Evolutionary conservation across 2,113 vertebrate species (phyloP).

Genomic region (Hippoglossus stenolepis): DNA sequence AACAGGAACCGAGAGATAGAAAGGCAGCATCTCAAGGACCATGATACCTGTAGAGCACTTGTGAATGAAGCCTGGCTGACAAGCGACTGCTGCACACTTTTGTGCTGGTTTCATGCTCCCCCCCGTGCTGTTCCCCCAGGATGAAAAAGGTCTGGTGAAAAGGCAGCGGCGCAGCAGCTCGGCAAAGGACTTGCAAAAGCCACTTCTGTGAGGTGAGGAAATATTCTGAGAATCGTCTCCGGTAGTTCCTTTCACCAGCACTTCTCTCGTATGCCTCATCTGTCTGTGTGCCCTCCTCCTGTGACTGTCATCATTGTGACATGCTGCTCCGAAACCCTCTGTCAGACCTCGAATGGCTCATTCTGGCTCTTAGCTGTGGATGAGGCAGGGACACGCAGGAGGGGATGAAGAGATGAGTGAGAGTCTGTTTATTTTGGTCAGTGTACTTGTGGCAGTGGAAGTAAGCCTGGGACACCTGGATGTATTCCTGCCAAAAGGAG

Average conservation of each 20-base stretch:
- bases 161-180: constrained; percentile 30
- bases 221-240: constrained; percentile 33
- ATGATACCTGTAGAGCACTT: constrained; percentile 73
- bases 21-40: constrained; percentile 48
- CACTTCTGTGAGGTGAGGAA: constrained; percentile 52
- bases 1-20: constrained; percentile 46
- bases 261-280: constrained; percentile 42
- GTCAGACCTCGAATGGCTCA: constrained; percentile 72
- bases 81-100: constrained; percentile 34
- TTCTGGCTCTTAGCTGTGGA: constrained; percentile 69
- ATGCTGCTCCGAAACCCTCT: constrained; percentile 72
- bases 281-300: constrained; percentile 77
- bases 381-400: constrained; percentile 52
- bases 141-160: constrained; percentile 43
- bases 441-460: constrained; percentile 14
- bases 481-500: constrained; percentile 27
- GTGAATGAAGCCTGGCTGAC: constrained; percentile 41
- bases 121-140: constrained; percentile 1
- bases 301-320: constrained; percentile 77
- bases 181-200: constrained; percentile 44
- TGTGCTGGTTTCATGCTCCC: constrained; percentile 14
- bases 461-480: constrained; percentile 29
- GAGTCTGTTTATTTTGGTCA: constrained; percentile 33
- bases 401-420: constrained; percentile 61
- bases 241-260: constrained; percentile 9